Evolutionary conservation across 2,113 vertebrate genomes (phyloP).

Genomic region (Sinocyclocheilus anophthalmus): DNA sequence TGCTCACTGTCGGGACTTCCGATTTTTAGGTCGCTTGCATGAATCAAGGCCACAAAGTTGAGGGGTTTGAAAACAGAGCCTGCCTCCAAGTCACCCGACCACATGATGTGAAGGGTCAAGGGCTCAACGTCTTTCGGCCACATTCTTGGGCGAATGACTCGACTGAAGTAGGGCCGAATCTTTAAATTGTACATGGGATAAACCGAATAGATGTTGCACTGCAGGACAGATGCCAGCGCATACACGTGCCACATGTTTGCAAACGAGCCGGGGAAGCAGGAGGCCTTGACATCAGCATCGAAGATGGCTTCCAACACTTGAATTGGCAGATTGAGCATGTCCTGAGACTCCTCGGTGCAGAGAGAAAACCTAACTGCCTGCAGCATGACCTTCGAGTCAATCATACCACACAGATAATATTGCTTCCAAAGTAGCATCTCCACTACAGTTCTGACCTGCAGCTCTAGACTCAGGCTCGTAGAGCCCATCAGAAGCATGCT

Average conservation of each 20-base stretch:
- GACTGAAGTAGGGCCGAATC: slow-evolving; percentile 93
- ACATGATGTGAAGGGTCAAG: slow-evolving; percentile 90
- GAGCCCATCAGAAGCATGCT: slow-evolving; percentile 87
- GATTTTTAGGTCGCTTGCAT: slow-evolving; percentile 71
- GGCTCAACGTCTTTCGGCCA: slow-evolving; percentile 65
- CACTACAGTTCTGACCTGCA: slow-evolving; percentile 90
- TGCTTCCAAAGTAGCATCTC: slow-evolving; percentile 93
- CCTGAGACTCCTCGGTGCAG: slow-evolving; percentile 88
- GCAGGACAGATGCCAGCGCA: slow-evolving; percentile 86
- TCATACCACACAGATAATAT: slow-evolving; percentile 94
- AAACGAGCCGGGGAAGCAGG: slow-evolving; percentile 90
- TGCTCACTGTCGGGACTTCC: slow-evolving; percentile 57
- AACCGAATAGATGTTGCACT: slow-evolving; percentile 91
- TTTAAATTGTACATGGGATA: slow-evolving; percentile 96
- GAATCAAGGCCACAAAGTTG: slow-evolving; percentile 87
- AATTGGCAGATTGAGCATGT: slow-evolving; percentile 86
- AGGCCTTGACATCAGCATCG: slow-evolving; percentile 92
- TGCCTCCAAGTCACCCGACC: slow-evolving; percentile 86
- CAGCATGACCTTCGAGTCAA: slow-evolving; percentile 96
- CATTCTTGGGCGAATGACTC: slow-evolving; percentile 86
- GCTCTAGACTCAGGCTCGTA: slow-evolving; percentile 85
- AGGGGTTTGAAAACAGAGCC: slow-evolving; percentile 83
- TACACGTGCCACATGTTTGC: slow-evolving; percentile 98
- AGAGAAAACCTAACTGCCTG: slow-evolving; percentile 92
- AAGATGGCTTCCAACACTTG: slow-evolving; percentile 92